These are phyloP conservation scores for Rhadina sibilatrix DNA, from an alignment of 2,113 vertebrate genomes.

Conservation along the genomic window DNA sequence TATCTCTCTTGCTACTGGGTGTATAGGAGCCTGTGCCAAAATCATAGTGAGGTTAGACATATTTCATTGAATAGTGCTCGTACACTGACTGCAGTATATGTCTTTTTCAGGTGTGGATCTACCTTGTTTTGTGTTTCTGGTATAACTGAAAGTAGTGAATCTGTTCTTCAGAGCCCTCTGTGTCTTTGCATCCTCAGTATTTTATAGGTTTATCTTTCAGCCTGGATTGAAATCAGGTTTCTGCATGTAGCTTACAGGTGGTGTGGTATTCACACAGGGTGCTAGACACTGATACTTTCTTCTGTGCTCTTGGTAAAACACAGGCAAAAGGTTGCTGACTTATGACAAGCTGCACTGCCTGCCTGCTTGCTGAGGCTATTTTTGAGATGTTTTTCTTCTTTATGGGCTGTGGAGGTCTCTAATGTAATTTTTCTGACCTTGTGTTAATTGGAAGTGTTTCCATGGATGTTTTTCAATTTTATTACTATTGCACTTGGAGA, in stretches of 20 bases:
- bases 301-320: not conserved
- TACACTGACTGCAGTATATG: not conserved
- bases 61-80: not conserved
- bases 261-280: not conserved
- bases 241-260: not conserved
- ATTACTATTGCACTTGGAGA: constrained; percentile 25
- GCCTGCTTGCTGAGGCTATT: not conserved
- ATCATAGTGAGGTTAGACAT: not conserved
- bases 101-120: not conserved
- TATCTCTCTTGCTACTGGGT: not conserved
- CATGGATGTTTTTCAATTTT: constrained; percentile 40
- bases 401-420: constrained; percentile 8
- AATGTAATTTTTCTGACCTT: constrained; percentile 48
- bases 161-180: not conserved
- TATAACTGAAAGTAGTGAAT: not conserved
- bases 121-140: not conserved
- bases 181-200: not conserved
- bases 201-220: not conserved
- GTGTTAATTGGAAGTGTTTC: constrained; percentile 52
- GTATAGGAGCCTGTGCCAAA: not conserved
- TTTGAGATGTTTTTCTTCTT: constrained; percentile 12
- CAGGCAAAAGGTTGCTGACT: not conserved
- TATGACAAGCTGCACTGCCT: not conserved
- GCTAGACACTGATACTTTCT: not conserved
- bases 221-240: not conserved